These are phyloP conservation scores for Tachina grossa DNA, from an alignment of 2,888 invertebrate genomes.

Conservation along the genomic window DNA sequence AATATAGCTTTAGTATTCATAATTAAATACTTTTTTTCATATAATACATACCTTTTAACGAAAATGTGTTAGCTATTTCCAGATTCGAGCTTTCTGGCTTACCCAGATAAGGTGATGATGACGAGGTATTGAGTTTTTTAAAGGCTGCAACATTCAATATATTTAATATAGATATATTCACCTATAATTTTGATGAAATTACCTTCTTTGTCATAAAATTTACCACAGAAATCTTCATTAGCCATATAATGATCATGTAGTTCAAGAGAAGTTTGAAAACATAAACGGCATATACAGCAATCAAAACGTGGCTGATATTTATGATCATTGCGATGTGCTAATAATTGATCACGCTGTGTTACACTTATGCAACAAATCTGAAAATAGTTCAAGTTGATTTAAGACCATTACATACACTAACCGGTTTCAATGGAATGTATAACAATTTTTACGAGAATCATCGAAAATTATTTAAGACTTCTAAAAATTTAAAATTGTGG, in stretches of 20 bases:
- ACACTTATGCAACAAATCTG: constrained; percentile 78
- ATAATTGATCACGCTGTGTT: constrained; percentile 76
- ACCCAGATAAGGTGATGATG: constrained; percentile 37
- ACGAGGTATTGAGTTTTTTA: constrained; percentile 55
- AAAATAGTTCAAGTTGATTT: neutral
- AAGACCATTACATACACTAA: too few species aligned
- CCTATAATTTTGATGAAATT: neutral
- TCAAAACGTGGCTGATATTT: constrained; percentile 79
- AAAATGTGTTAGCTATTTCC: constrained; percentile 61
- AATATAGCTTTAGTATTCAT: neutral
- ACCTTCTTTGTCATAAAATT: constrained; percentile 75
- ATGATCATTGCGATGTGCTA: constrained; percentile 77
- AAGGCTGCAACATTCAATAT: constrained; percentile 43
- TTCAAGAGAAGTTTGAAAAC: constrained; percentile 79
- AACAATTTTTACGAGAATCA: too few species aligned
- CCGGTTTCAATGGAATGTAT: too few species aligned
- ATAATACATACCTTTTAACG: constrained; percentile 49
- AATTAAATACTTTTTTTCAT: neutral
- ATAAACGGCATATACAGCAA: constrained; percentile 79
- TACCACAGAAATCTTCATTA: constrained; percentile 80
- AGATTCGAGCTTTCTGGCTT: constrained; percentile 57
- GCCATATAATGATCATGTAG: constrained; percentile 78
- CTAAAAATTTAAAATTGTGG: too few species aligned
- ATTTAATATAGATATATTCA: neutral
- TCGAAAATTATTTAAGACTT: too few species aligned